Evolutionary conservation across 2,113 vertebrate species (phyloP).

Genomic region (Craseonycteris thonglongyai): DNA sequence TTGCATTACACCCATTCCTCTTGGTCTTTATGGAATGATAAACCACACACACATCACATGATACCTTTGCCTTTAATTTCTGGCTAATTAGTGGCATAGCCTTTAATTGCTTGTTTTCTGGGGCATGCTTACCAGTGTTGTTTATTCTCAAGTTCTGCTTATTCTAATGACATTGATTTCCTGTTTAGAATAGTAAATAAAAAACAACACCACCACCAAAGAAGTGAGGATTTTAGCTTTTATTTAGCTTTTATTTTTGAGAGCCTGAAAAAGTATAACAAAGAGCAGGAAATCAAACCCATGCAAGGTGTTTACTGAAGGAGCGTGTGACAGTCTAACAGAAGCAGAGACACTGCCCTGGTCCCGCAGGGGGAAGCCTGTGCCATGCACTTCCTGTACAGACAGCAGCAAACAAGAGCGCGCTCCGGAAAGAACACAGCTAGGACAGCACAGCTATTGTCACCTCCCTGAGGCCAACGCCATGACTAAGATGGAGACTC

Average conservation of each 20-base stretch:
- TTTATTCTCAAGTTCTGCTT: neutral
- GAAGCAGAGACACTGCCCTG: rapidly evolving
- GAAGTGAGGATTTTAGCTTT: neutral
- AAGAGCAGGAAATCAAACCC: neutral
- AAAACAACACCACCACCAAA: neutral
- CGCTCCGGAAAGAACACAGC: neutral
- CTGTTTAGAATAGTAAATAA: neutral
- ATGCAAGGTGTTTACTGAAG: neutral
- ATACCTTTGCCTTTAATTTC: neutral
- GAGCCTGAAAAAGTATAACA: neutral
- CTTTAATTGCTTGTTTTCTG: neutral
- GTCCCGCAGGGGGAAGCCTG: neutral
- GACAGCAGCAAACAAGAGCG: neutral
- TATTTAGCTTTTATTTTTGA: neutral
- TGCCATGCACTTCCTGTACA: neutral
- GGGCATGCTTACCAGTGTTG: neutral
- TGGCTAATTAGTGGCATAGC: neutral
- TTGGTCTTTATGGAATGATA: neutral
- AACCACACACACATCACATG: rapidly evolving
- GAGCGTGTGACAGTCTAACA: rapidly evolving
- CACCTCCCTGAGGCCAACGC: neutral
- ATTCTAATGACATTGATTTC: neutral
- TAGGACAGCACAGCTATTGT: neutral
- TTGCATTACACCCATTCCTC: neutral
- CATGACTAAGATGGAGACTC: conserved; percentile 31